Base-by-base conservation (phyloP, 1,140 invertebrate genomes). In the Apis dorsata region DNA sequence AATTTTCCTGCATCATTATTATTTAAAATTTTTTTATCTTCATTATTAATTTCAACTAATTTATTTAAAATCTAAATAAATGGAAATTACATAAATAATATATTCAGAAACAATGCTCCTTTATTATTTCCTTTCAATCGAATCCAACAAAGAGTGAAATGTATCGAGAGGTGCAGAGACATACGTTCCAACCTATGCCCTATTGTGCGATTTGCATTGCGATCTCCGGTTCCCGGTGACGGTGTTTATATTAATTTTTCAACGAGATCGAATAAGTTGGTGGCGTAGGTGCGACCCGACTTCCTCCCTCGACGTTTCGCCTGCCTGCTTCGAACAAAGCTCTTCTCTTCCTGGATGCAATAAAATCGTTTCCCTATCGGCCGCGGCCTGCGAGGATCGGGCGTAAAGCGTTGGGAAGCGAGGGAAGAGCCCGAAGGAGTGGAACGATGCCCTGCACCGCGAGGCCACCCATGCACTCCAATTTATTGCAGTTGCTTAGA, bases 381-480 rank as follows among this genome's bases (percentile, higher is more conserved):
- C 74, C 84, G 60, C 79, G 60, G 49, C 75, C 68, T 65, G 63
- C 28, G 19, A n/a, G 55, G 59, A 83, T 55, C 8, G 44, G 69
- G 85, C 77, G 81, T 75, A 77, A 86, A 84, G 72, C 17, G 73
- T 84, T 70, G 69, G 24, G 24, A n/a, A n/a, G 51, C 28, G 79
- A 75, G 69, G 82, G 84, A 84, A 79, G 60, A 19, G 60, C 17
- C 53, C 24, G 60, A 49, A 66, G 86, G 81, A 86, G 63, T 74
- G 63, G 63, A 70, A 84, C 77, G 62, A 62, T 57, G 57, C 55
- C 44, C 28, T 74, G 51, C 60, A 79, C 53, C 17, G 70, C 17
- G 44, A n/a, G 79, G 68, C 88, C 88, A 88, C 88, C 87, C 85
- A 73, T 85, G 87, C 70, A 44, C 65, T 88, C 79, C 83, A 86